These are phyloP conservation scores for Drosophila formosana DNA, from an alignment of 2,888 invertebrate genomes.

Conservation along the genomic window DNA sequence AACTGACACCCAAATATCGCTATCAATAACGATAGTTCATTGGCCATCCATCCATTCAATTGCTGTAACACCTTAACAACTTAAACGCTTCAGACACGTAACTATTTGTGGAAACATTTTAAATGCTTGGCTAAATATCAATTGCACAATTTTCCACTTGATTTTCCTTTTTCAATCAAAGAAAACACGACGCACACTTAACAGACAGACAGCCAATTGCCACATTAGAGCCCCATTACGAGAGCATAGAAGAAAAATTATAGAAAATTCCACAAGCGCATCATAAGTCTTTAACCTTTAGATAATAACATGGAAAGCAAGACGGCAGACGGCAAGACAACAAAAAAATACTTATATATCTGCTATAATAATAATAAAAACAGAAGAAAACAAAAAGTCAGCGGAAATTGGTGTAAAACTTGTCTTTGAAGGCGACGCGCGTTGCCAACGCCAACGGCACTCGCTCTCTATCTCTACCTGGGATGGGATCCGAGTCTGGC, in stretches of 20 bases:
- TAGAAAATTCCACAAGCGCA: conserved; percentile 55
- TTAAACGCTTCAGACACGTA: not conserved
- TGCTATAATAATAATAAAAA: conserved; percentile 25
- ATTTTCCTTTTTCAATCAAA: conserved; percentile 74
- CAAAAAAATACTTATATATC: conserved; percentile 21
- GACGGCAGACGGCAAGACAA: conserved; percentile 6
- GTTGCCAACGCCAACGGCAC: conserved; percentile 56
- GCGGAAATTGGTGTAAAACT: conserved; percentile 78
- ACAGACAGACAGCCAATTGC: conserved; percentile 62
- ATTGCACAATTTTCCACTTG: conserved; percentile 70
- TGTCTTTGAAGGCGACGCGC: conserved; percentile 62
- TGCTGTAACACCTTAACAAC: conserved; percentile 35
- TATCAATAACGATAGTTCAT: conserved; percentile 28
- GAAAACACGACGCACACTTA: conserved; percentile 53
- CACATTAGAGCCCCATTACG: conserved; percentile 72
- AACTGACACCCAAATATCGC: not conserved
- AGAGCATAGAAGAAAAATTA: conserved; percentile 45
- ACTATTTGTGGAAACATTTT: conserved; percentile 45
- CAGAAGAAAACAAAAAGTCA: conserved; percentile 24
- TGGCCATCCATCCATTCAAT: conserved; percentile 19
- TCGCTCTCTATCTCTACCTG: conserved; percentile 37
- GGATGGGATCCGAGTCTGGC: conserved; percentile 32
- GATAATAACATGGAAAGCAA: conserved; percentile 53
- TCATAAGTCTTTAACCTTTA: conserved; percentile 75
- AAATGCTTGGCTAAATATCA: conserved; percentile 52